These are phyloP conservation scores for Drosophila parvula DNA, from an alignment of 1,140 invertebrate species.

Conservation along the genomic window DNA sequence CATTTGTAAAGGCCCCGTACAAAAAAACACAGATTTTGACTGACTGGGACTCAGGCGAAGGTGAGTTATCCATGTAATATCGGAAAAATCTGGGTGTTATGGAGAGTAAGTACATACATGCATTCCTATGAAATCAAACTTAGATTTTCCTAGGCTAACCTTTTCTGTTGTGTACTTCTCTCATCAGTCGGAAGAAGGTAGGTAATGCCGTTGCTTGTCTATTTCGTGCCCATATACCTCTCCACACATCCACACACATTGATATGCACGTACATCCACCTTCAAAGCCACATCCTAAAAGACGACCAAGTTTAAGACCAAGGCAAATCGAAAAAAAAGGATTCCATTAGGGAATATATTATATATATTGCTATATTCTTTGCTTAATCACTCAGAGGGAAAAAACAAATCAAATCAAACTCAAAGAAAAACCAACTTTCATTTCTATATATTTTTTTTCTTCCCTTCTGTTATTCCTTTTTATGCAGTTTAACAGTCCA, in stretches of 20 bases:
- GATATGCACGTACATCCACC: constrained; percentile 13
- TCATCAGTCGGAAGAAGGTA: constrained; percentile 53
- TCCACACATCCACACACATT: constrained; percentile 25
- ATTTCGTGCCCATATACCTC: constrained; percentile 47
- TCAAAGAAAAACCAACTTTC: constrained; percentile 41
- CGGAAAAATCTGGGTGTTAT: not conserved
- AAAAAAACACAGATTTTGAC: not conserved
- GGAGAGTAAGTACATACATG: constrained; percentile 35
- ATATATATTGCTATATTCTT: constrained; percentile 30
- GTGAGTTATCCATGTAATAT: constrained; percentile 10
- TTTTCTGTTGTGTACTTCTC: constrained; percentile 21
- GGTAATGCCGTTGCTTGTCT: constrained; percentile 44
- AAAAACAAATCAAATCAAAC: constrained; percentile 49
- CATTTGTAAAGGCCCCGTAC: constrained; percentile 19
- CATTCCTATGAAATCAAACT: not conserved
- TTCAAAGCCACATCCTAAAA: constrained; percentile 23
- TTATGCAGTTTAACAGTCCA: constrained; percentile 38
- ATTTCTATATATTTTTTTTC: constrained; percentile 30
- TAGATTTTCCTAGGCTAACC: constrained; percentile 18
- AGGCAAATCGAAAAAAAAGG: constrained; percentile 35
- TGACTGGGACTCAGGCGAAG: not conserved
- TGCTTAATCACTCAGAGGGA: constrained; percentile 37
- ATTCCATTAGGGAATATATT: constrained; percentile 55
- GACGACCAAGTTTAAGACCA: constrained; percentile 29
- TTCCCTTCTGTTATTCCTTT: constrained; percentile 49